Evolutionary conservation across 2,113 vertebrate species (phyloP), one percentile per base, ranked within the genome.

Genomic region (Penelope pileata): DNA sequence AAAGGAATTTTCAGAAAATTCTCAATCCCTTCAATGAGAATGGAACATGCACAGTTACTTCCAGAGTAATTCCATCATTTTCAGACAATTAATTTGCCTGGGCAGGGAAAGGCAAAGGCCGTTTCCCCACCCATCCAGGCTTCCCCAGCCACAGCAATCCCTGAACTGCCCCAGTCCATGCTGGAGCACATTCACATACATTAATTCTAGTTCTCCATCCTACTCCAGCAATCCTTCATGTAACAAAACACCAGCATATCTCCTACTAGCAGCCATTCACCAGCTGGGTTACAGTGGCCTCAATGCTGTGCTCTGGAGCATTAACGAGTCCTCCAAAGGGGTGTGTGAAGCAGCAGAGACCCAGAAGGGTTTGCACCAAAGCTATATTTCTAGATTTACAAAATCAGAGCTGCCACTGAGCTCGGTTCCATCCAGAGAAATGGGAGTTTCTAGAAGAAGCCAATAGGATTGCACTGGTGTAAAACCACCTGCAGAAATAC

Each of bases 211-310:
- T 82, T 36, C 43, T 50, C 69, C 48, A 69, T 45, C 59, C 53
- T 76, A 40, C 23, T 5, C 34, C 21, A 19, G 12, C 23, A 68
- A n/a, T 53, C 40, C 45, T 40, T 51, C 34, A 60, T 56, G 21
- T 53, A 76, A 50, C 30, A 70, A 83, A 17, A 16, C 23, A 34
- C 17, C 5, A 9, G 7, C 1, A 0, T 12, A 48, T 79, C n/a
- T 85, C 50, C 14, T 62, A 2, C 54, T 21, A 76, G 24, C 30
- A 48, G 23, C 19, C 60, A 64, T 40, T 62, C 48, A 67, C 29
- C 38, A 9, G 6, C 5, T 6, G 54, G 45, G 45, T 84, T 88
- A 54, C 42, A 51, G 0, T 0, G 23, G 29, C 18, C 43, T 50
- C n/a, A 12, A 6, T 7, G 6, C 19, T 66, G 53, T 34, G 53